Percentiles rank a stretch among this genome's conserved stretches.
phyloP scores from a whole-genome alignment of 2,113 vertebrate species.

The Mustelus asterias region DNA sequence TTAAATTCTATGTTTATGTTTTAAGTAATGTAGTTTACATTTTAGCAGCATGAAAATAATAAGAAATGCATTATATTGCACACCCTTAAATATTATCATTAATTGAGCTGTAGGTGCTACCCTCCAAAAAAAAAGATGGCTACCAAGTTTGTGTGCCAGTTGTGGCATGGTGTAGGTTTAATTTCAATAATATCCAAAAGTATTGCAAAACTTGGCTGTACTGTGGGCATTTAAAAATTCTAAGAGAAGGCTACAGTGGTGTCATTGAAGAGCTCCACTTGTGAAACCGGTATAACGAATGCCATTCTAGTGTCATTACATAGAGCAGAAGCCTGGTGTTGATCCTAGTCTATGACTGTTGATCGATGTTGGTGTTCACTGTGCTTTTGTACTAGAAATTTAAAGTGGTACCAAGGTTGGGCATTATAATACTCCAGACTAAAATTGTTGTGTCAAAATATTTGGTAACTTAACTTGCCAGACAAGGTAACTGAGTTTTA shows the following conservation, averaged over 20 bases:
- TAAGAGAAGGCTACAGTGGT: background rate
- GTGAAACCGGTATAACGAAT: background rate
- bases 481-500: background rate
- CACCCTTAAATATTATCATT: slow-evolving; percentile 33
- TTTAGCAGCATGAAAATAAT: background rate
- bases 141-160: background rate
- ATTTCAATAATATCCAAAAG: background rate
- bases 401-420: background rate
- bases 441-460: background rate
- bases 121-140: background rate
- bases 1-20: background rate
- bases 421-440: background rate
- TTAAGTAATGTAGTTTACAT: background rate
- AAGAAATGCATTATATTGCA: slow-evolving; percentile 26
- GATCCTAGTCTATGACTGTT: background rate
- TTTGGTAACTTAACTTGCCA: background rate
- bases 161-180: background rate
- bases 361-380: background rate
- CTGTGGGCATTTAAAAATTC: background rate
- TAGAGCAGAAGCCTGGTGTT: background rate
- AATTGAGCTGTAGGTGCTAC: background rate
- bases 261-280: background rate
- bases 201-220: background rate
- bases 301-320: background rate
- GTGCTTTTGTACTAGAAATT: background rate